These are phyloP conservation scores for Chrysogorgia sp. DNA, from an alignment of 92 coral and sea anemone genomes.

Conservation along the genomic window DNA sequence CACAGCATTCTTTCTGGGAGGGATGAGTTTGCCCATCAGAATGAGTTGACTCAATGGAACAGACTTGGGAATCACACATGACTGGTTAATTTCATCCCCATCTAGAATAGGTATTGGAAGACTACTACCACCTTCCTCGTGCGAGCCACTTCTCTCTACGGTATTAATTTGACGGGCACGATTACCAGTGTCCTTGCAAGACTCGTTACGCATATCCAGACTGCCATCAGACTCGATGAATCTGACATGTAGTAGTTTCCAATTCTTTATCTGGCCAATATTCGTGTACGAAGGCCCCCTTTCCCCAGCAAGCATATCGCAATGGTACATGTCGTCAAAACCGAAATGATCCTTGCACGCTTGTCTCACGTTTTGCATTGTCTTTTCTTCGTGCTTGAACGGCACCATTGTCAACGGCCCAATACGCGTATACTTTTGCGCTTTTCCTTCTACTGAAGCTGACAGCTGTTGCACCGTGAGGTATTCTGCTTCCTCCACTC, in stretches of 20 bases:
- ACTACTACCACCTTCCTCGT: too few species aligned
- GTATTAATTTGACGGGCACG: too few species aligned
- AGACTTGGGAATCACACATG: constrained; percentile 54
- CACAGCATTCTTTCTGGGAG: constrained; percentile 52
- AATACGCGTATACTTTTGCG: background rate
- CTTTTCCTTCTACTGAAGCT: background rate
- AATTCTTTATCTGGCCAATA: constrained; percentile 8
- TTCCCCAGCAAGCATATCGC: constrained; percentile 13
- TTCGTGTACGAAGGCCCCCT: constrained; percentile 16
- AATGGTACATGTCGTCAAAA: background rate
- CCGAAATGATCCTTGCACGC: constrained; percentile 12
- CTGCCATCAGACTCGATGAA: too few species aligned
- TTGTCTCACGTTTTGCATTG: background rate
- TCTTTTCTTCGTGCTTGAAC: background rate
- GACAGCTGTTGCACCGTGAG: constrained; percentile 6
- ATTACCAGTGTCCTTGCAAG: too few species aligned
- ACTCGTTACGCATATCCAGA: too few species aligned
- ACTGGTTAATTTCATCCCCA: too few species aligned
- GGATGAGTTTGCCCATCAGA: constrained; percentile 54
- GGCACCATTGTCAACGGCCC: constrained; percentile 18
- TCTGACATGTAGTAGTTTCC: constrained; percentile 11
- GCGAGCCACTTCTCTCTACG: too few species aligned
- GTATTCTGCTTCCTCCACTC: background rate
- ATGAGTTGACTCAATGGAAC: constrained; percentile 65
- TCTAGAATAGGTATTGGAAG: too few species aligned